Base-by-base conservation (phyloP, 2,888 invertebrate species). In the Stenoptilia bipunctidactyla region DNA sequence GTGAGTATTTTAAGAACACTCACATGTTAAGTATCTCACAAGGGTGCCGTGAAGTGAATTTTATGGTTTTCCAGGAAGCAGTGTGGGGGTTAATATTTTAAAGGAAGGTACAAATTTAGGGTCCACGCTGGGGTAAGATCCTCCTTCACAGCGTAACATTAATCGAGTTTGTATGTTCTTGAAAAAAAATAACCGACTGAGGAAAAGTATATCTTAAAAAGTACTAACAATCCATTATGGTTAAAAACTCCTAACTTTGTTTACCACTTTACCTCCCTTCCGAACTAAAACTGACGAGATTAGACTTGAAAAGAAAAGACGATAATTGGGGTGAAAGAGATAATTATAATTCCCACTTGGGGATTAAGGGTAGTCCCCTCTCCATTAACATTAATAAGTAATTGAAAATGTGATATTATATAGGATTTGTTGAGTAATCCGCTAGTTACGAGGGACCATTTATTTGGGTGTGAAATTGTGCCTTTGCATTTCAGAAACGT, bases 321-420 rank as follows among this genome's bases (percentile, higher is more conserved):
- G 15, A 35, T 35, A 35, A 15, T 35, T 35, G 35, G 35, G 35
- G 15, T 10, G 35, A 30, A 12, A 30, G 30, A 30, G 30, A 30
- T 30, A 30, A 30, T 30, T 30, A 30, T 30, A 30, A 30, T 30
- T 30, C 30, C 30, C 30, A 30, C 30, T 30, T 30, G 30, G 30
- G 30, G 30, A 30, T 30, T 30, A 8, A 30, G 12, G 30, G 30
- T 30, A 30, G 30, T 9, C 30, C 30, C 30, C 30, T 30, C 30
- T 30, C 30, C 30, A 30, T 30, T 30, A 30, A 30, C 30, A 30
- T 30, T 30, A 58, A 63, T 58, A 55, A 52, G 48, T 61, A 61
- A 60, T 61, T 60, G 59, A 61, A 45, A 40, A 42, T 39, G 42
- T 27, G 39, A 40, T 39, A 40, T 40, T 36, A 34, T 33, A 35